Percentiles rank a stretch among this genome's conserved stretches.
Conservation (phyloP, 2,797 vertebrate species). For the Leptodactylus fallax region DNA sequence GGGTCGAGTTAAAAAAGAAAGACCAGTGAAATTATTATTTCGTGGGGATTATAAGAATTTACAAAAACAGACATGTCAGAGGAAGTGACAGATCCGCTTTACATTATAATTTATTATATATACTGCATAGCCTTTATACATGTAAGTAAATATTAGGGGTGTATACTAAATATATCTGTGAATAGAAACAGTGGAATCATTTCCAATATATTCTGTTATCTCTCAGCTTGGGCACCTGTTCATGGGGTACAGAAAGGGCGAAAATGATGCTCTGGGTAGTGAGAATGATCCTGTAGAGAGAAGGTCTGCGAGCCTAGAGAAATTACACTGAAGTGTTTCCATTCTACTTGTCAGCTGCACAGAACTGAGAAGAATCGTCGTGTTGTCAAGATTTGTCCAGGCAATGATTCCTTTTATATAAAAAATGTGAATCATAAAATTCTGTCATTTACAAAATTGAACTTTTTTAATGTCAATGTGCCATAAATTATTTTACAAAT, state of each 20-base stretch:
- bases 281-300: constrained; percentile 23
- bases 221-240: constrained; percentile 6
- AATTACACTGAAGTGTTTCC: constrained; percentile 13
- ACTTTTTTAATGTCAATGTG: not conserved
- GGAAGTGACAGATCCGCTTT: not conserved
- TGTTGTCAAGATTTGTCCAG: constrained; percentile 7
- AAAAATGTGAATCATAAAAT: not conserved
- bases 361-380: constrained; percentile 11
- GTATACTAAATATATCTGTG: not conserved
- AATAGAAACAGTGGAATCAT: not conserved
- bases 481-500: not conserved
- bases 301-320: constrained; percentile 17
- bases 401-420: constrained; percentile 2
- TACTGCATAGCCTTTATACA: not conserved
- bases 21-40: no score
- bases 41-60: not conserved
- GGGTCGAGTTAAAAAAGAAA: no score
- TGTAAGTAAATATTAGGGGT: not conserved
- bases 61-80: not conserved
- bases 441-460: not conserved
- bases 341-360: constrained; percentile 3
- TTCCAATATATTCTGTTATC: not conserved
- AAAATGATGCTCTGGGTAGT: constrained; percentile 24
- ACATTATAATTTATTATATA: not conserved
- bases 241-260: not conserved